phyloP scores from a whole-genome alignment of 2,113 vertebrate genomes.

The Esox niger region DNA sequence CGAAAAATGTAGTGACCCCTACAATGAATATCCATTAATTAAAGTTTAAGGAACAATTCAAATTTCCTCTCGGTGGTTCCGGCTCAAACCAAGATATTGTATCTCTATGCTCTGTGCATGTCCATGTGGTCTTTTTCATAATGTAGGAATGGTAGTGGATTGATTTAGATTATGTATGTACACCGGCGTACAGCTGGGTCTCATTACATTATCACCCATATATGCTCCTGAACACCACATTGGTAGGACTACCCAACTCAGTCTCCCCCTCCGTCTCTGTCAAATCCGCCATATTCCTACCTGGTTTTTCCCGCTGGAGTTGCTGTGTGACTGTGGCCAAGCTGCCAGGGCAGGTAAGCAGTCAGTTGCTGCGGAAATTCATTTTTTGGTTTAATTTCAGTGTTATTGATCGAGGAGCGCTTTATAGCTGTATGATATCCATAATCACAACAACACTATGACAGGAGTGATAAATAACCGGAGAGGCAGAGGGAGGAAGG shows the following conservation, averaged over 20 bases:
- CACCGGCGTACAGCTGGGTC: not conserved
- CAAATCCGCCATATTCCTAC: slow-evolving; percentile 64
- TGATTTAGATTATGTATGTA: too few relatives aligned
- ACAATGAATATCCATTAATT: too few relatives aligned
- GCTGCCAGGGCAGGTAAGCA: too few relatives aligned
- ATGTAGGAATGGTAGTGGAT: too few relatives aligned
- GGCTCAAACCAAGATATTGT: too few relatives aligned
- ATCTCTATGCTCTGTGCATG: too few relatives aligned
- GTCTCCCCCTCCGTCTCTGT: slow-evolving; percentile 40
- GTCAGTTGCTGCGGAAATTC: slow-evolving; percentile 72
- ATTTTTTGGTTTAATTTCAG: slow-evolving; percentile 82
- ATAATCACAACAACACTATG: slow-evolving; percentile 80
- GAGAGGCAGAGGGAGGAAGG: slow-evolving; percentile 42
- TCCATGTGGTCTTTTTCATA: too few relatives aligned
- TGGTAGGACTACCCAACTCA: slow-evolving; percentile 24
- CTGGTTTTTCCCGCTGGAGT: slow-evolving; percentile 69
- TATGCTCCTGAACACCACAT: slow-evolving; percentile 7
- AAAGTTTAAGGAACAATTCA: too few relatives aligned
- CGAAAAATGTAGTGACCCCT: too few relatives aligned
- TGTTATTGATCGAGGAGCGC: slow-evolving; percentile 77
- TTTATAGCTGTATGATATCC: slow-evolving; percentile 78
- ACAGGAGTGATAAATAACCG: slow-evolving; percentile 77
- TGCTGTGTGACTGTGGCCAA: slow-evolving; percentile 67
- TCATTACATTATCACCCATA: not conserved
- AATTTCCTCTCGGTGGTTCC: too few relatives aligned